phyloP scores from a whole-genome alignment of 2,113 vertebrate genomes.

The Phylloscopus whistleri region DNA sequence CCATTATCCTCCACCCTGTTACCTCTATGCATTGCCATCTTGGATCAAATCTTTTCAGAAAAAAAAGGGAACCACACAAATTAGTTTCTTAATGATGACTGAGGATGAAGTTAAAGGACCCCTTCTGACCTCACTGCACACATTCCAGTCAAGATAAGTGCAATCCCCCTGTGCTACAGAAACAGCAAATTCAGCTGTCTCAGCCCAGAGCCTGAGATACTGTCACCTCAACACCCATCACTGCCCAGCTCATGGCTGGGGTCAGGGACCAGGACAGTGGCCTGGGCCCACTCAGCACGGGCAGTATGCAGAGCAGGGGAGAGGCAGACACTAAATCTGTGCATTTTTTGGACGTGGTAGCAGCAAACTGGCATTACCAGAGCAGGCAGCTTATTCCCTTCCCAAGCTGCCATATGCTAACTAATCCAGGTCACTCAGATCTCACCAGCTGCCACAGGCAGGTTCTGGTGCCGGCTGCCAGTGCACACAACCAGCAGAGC shows the following conservation, averaged over 20 bases:
- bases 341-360: background rate
- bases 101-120: background rate
- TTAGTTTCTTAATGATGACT: background rate
- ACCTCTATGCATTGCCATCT: background rate
- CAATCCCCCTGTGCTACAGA: background rate
- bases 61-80: background rate
- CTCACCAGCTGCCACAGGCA: background rate
- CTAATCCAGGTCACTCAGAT: background rate
- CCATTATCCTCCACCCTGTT: background rate
- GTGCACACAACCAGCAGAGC: background rate
- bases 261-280: background rate
- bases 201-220: background rate
- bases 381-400: background rate
- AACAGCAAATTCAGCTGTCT: background rate
- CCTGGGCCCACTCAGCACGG: fast-evolving
- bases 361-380: background rate
- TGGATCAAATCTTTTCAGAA: background rate
- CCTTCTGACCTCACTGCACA: background rate
- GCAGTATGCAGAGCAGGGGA: fast-evolving
- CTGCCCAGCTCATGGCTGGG: background rate
- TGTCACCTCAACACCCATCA: fast-evolving
- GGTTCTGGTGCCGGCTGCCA: background rate
- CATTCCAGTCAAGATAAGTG: background rate
- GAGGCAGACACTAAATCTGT: background rate
- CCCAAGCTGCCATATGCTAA: background rate